These are phyloP conservation scores for Molossus alvarezi DNA, from an alignment of 2,797 vertebrate genomes.

Conservation along the genomic window DNA sequence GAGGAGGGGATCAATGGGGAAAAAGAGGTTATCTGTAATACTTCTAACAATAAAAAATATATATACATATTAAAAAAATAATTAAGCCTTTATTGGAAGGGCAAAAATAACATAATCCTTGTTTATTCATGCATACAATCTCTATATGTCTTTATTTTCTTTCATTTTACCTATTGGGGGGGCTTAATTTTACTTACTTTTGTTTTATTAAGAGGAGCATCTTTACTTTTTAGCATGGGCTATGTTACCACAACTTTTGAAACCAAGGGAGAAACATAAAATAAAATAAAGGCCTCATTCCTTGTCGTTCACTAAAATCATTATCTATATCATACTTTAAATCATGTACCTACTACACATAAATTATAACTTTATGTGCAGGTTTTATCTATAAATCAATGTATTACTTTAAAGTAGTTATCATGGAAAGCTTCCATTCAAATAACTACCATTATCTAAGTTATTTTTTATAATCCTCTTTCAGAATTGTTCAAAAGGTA, in stretches of 20 bases:
- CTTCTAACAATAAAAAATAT: too few species aligned
- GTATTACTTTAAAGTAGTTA: constrained; percentile 13
- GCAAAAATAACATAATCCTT: constrained; percentile 11
- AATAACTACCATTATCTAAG: not conserved
- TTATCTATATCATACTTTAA: constrained; percentile 1
- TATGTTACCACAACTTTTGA: not conserved
- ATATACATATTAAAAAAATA: not conserved
- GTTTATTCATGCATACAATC: not conserved
- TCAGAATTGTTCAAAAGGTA: constrained; percentile 33
- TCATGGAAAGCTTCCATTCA: not conserved
- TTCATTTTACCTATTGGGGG: not conserved
- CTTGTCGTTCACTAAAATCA: not conserved
- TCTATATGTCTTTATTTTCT: not conserved
- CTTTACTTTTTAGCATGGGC: not conserved
- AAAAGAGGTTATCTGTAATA: too few species aligned
- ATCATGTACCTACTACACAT: not conserved
- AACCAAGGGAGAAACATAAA: constrained; percentile 27
- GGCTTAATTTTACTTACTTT: not conserved
- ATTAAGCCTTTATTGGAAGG: not conserved
- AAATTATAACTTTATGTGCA: constrained; percentile 17
- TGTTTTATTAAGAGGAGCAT: not conserved
- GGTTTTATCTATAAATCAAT: constrained; percentile 28
- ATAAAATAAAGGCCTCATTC: not conserved
- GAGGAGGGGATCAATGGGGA: too few species aligned
- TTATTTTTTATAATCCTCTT: constrained; percentile 22